Evolutionary conservation across 2,113 vertebrate species (phyloP), one percentile per base, ranked within the genome.

Genomic region (Meriones unguiculatus): DNA sequence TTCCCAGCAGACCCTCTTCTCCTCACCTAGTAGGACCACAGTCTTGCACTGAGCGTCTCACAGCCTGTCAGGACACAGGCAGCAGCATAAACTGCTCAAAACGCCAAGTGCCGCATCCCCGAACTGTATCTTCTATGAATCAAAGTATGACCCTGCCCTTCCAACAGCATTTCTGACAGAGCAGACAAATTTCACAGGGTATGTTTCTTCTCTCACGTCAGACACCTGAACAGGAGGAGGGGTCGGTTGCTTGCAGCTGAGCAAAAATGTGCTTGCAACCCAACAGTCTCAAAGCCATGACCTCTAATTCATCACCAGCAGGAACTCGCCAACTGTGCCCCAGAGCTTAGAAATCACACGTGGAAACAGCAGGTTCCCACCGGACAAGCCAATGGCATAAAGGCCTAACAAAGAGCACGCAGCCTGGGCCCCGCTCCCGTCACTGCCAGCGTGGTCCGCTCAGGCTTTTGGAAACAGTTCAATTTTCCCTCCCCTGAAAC

Each of bases 341-440:
- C n/a, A 15, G 25, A 65, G 72, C 52, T 54, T 30, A 84, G 64
- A 86, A 69, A 80, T 76, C 30, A 65, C 25, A 28, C 38, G 64
- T 3, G 0, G 0, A 89, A 67, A 22, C 18, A 67, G n/a, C 28
- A 57, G 20, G 15, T 32, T 81, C 50, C n/a, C 78, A 14, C 0
- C 0, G 3, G 15, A 64, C 25, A 35, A 80, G 38, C 54, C 11
- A 59, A 72, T 1, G n/a, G 20, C 10, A 0, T 64, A 18, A 70
- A 75, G 57, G 35, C 0, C 11, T 15, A 54, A 59, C 67, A 85
- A 17, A 65, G 59, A 41, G 14, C 25, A 46, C 9, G 50, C 20
- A 30, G 10, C 35, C 8, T 1, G 78, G 1, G 10, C 76, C 69
- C 70, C 59, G 5, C 50, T 62, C 82, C 64, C 35, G 30, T 87